Percentiles rank a stretch among this genome's conserved stretches.
Conservation (phyloP, 2,888 invertebrate genomes). For the Idaea straminata region DNA sequence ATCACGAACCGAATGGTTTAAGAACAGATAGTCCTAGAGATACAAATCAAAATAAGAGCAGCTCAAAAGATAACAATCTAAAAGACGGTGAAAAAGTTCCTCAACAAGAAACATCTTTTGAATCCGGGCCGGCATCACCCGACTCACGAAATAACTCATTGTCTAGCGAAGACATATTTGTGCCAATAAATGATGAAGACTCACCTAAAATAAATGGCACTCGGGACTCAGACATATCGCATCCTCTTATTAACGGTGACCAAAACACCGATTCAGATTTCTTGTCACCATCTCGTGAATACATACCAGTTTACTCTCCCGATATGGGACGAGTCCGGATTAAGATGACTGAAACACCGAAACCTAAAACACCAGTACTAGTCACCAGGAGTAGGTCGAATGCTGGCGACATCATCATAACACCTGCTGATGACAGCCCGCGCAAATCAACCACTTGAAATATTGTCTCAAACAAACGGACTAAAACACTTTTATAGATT, state of each 20-base stretch:
- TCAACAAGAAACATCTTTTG: conserved; percentile 64
- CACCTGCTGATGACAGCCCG: conserved; percentile 67
- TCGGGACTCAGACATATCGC: conserved; percentile 70
- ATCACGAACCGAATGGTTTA: conserved; percentile 50
- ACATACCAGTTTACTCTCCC: conserved; percentile 80
- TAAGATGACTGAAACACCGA: conserved; percentile 87
- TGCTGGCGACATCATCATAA: conserved; percentile 88
- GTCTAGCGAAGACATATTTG: conserved; percentile 74
- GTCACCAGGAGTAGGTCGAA: conserved; percentile 88
- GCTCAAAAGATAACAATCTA: conserved; percentile 71
- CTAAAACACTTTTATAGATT: conserved; percentile 57
- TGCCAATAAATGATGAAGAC: conserved; percentile 70
- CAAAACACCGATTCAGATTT: conserved; percentile 65
- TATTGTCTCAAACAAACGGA: conserved; percentile 42
- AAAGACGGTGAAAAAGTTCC: conserved; percentile 45
- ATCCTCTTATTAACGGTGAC: conserved; percentile 73
- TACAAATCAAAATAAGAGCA: conserved; percentile 72
- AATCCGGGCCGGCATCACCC: conserved; percentile 64
- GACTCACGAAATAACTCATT: conserved; percentile 70
- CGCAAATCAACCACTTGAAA: conserved; percentile 74
- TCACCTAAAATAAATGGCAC: conserved; percentile 67
- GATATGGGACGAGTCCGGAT: conserved; percentile 89
- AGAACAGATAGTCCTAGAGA: conserved; percentile 71
- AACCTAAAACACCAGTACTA: conserved; percentile 90
- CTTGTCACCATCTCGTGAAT: conserved; percentile 68